Evolutionary conservation across 2,888 invertebrate species (phyloP).

Genomic region (Cephus runcator): DNA sequence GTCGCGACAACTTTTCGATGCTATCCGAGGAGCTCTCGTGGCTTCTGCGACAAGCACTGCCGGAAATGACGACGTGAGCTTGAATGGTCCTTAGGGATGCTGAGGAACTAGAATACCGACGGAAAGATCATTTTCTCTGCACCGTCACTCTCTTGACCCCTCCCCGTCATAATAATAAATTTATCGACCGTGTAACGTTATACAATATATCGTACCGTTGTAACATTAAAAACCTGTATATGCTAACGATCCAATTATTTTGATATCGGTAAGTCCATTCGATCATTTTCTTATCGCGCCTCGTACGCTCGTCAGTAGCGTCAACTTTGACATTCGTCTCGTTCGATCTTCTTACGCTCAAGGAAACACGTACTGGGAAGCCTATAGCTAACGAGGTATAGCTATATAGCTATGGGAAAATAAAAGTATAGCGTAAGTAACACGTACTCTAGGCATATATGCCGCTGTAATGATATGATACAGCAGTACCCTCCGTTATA

Average conservation of each 20-base stretch:
- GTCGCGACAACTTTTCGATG: neutral
- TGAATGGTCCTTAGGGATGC: neutral
- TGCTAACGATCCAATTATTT: neutral
- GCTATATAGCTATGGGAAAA: too few relatives aligned
- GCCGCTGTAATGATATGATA: neutral
- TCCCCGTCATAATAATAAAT: rapidly evolving
- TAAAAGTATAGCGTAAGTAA: too few relatives aligned
- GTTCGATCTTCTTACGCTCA: neutral
- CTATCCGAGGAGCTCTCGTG: neutral
- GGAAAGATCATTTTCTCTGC: neutral
- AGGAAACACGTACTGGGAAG: neutral
- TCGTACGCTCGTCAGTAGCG: neutral
- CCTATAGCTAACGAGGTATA: neutral
- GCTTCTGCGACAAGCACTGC: neutral
- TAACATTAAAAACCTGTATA: neutral
- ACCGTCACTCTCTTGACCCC: neutral
- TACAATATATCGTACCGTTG: neutral
- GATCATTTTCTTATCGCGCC: neutral
- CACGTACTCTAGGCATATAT: neutral
- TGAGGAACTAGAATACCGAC: neutral
- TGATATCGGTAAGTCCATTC: neutral
- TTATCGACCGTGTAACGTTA: neutral
- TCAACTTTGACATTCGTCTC: neutral
- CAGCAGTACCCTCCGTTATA: neutral
- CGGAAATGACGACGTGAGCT: neutral